Base-by-base conservation (phyloP, 1,140 invertebrate genomes). In the Dreissena rostriformis region DNA sequence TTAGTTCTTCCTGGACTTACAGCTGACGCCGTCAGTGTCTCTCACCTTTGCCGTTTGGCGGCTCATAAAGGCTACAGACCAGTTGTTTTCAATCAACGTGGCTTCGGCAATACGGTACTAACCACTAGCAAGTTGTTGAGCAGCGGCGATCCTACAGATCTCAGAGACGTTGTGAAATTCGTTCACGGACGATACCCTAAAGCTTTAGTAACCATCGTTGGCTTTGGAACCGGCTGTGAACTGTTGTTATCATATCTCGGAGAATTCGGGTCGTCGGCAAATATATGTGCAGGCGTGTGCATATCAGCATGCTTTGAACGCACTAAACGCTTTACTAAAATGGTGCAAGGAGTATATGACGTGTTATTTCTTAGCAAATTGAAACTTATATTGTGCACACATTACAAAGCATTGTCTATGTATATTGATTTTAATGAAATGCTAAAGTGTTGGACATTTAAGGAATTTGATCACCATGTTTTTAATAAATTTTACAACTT, bases 241-340 rank as follows among this genome's bases (percentile, higher is more conserved):
- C 39, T 90, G 15, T 71, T 93, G 14, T 52, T 92, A 39, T 91
- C 92, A 7, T 93, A 92, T 84, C 86, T 93, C 7, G 92, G 92
- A 6, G 89, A 93, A 79, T 92, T 87, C 76, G 91, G 92, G 19
- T 92, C 91, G 0, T 92, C 91, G 17, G 87, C 90, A 22, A 79
- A 89, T 51, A 65, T 93, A 19, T 82, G 84, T 24, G 88, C 88
- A 2, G 88, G 84, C n/a, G 91, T 89, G 29, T 90, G 89, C 70
- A 82, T 93, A 14, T 93, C 91, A 0, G 89, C 91, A 7, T 87
- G 86, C 22, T 93, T 90, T 81, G 89, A 91, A 57, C 72, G 87
- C 14, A 63, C 88, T 57, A 84, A 88, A 29, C 52, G 88, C 10
- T 87, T 86, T 11, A 66, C 74, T 6, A 86, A 85, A 19, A 57